These are phyloP conservation scores for Plectrocnemia conspersa DNA, from an alignment of 1,140 invertebrate species.

Conservation along the genomic window DNA sequence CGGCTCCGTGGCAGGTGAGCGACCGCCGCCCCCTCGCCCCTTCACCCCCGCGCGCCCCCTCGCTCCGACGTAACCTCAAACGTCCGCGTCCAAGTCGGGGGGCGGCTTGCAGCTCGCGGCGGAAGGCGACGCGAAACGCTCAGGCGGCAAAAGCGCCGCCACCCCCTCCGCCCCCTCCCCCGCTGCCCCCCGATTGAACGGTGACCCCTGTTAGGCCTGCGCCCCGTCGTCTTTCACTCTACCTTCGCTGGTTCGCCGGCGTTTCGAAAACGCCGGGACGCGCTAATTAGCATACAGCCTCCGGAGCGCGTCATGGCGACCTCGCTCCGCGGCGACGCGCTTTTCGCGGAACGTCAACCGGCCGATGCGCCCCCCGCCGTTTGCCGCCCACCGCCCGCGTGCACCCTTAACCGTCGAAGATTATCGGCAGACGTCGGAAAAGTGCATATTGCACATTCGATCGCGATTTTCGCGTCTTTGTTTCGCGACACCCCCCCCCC, in stretches of 20 bases:
- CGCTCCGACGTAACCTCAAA: neutral
- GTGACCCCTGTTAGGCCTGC: too few relatives aligned
- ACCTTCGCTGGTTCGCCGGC: neutral
- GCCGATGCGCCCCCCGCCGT: neutral
- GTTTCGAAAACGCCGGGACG: neutral
- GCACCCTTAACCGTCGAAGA: neutral
- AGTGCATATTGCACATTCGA: too few relatives aligned
- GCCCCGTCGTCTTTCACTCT: neutral
- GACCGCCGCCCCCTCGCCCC: constrained; percentile 1
- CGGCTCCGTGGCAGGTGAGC: constrained; percentile 70
- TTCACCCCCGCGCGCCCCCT: neutral
- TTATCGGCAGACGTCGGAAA: too few relatives aligned
- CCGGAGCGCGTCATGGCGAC: neutral
- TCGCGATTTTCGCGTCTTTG: too few relatives aligned
- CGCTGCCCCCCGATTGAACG: too few relatives aligned
- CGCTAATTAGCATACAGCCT: too few relatives aligned
- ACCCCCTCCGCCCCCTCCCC: neutral
- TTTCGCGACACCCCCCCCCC: neutral
- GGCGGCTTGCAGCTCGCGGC: neutral
- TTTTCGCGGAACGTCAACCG: neutral
- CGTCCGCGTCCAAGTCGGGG: neutral
- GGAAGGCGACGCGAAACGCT: too few relatives aligned
- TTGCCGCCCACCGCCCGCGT: neutral
- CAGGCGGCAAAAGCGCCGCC: too few relatives aligned
- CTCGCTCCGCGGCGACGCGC: neutral